Percentiles rank a stretch among this genome's conserved stretches.
These are phyloP conservation scores for Plebejus melissa DNA, from an alignment of 2,888 invertebrate genomes.

Conservation along the genomic window DNA sequence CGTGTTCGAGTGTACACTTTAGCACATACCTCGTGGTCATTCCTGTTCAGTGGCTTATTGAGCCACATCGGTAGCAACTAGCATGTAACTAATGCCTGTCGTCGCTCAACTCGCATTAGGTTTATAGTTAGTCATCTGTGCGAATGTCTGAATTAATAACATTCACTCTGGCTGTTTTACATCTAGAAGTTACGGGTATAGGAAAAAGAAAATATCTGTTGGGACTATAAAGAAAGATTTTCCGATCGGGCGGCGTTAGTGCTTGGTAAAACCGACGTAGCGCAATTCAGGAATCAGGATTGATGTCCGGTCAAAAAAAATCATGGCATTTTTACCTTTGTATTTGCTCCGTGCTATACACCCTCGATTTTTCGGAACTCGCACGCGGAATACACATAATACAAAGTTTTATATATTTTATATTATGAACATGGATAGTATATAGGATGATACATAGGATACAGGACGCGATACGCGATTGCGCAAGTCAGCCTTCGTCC, in stretches of 20 bases:
- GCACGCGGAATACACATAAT: background rate
- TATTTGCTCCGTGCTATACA: background rate
- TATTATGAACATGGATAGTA: background rate
- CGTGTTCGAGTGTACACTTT: background rate
- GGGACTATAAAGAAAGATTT: too few relatives aligned
- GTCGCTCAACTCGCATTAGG: background rate
- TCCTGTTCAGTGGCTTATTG: background rate
- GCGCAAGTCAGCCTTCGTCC: conserved; percentile 76
- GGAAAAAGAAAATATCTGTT: too few relatives aligned
- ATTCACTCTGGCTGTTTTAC: too few relatives aligned
- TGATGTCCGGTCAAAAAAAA: background rate
- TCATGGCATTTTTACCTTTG: background rate
- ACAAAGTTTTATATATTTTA: background rate
- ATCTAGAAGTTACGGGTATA: too few relatives aligned
- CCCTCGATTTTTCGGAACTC: background rate
- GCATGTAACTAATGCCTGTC: background rate
- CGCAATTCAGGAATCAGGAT: background rate
- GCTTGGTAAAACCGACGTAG: too few relatives aligned
- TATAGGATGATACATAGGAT: conserved; percentile 35
- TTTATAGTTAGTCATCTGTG: background rate
- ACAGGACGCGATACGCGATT: conserved; percentile 67
- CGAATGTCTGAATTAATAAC: background rate
- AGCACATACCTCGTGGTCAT: conserved; percentile 1
- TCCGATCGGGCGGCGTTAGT: too few relatives aligned
- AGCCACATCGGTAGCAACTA: background rate